Evolutionary conservation across 30 jellyfish, hydroid and myxozoan species (phyloP).

Genomic region (Nemopilema nomurai): DNA sequence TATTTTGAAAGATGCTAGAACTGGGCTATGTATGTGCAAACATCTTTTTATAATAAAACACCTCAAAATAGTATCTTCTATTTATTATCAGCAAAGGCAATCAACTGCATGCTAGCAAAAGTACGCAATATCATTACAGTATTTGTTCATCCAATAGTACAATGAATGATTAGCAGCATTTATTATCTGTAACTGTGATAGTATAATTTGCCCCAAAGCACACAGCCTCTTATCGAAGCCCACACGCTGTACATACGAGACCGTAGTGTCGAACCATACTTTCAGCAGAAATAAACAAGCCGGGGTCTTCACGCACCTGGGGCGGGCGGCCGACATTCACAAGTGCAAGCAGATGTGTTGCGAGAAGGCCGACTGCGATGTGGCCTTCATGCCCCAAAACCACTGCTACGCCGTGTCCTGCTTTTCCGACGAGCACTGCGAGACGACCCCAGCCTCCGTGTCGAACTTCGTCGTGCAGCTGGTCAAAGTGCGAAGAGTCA

Average conservation of each 20-base stretch:
- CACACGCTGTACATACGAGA: constrained; percentile 93
- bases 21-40: no score
- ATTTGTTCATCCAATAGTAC: no score
- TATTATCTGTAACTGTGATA: no score
- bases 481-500: constrained; percentile 97
- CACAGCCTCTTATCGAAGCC: constrained; percentile 46
- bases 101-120: no score
- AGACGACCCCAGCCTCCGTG: constrained; percentile 94
- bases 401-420: constrained; percentile 98
- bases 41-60: no score
- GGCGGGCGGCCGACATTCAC: constrained; percentile 88
- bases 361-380: constrained; percentile 92
- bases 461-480: constrained; percentile 85
- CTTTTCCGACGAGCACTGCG: constrained; percentile 94
- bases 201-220: constrained; percentile 30
- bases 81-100: no score
- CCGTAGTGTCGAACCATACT: constrained; percentile 92
- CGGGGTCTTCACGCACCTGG: constrained; percentile 96
- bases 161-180: no score
- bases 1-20: no score
- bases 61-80: no score
- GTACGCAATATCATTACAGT: no score
- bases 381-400: constrained; percentile 97
- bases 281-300: constrained; percentile 93
- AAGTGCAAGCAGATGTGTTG: constrained; percentile 90